phyloP scores from a whole-genome alignment of 2,797 vertebrate species.

The Thalassophryne amazonica region DNA sequence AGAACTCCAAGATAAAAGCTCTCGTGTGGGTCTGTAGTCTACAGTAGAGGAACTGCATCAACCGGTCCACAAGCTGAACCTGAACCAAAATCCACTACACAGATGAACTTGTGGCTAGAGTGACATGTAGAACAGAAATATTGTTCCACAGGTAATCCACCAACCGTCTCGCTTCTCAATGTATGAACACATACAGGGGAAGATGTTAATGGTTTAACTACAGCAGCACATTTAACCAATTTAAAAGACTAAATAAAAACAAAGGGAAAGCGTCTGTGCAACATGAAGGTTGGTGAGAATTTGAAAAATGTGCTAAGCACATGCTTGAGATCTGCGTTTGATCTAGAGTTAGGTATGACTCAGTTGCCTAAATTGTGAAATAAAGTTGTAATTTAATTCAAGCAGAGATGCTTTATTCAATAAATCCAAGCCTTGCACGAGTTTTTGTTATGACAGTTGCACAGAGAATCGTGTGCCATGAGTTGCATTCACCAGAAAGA shows the following conservation, averaged over 20 bases:
- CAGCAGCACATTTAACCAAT: background rate
- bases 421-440: background rate
- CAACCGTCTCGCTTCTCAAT: background rate
- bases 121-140: background rate
- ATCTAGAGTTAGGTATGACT: background rate
- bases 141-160: background rate
- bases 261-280: background rate
- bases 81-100: background rate
- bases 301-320: background rate
- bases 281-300: background rate
- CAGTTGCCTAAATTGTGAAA: conserved; percentile 6
- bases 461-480: background rate
- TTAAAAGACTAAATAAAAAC: background rate
- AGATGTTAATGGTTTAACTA: background rate
- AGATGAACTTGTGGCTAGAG: background rate
- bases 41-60: conserved; percentile 3
- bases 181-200: background rate
- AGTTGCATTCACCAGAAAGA: too few species aligned
- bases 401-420: background rate
- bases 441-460: background rate
- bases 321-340: background rate
- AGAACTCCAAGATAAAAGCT: background rate
- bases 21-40: background rate
- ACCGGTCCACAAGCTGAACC: conserved; percentile 1
- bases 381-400: conserved; percentile 4